Conservation (phyloP, 2,113 vertebrate species). For the Proteles cristata region DNA sequence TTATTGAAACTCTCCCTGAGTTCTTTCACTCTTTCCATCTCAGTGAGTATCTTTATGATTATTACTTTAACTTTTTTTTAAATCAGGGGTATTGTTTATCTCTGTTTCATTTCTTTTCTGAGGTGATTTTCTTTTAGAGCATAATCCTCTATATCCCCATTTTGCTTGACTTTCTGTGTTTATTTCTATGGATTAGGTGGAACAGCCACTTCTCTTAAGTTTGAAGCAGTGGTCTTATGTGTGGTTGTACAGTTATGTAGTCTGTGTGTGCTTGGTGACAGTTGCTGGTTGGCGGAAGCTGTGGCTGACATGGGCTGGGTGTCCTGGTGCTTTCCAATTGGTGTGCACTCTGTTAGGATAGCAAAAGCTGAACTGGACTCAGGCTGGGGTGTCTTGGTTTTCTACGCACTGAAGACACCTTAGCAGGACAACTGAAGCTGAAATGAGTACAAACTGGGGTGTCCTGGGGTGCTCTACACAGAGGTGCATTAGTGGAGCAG, state of each 20-base stretch:
- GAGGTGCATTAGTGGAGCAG: neutral
- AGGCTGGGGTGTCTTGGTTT: neutral
- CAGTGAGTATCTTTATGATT: too few relatives aligned
- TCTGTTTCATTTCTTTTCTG: neutral
- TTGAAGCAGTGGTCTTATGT: neutral
- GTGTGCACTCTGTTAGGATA: neutral
- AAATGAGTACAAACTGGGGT: neutral
- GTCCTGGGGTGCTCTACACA: neutral
- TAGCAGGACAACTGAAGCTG: neutral
- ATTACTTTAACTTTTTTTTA: too few relatives aligned
- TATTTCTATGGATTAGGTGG: neutral
- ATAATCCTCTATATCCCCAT: neutral
- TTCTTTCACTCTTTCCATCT: neutral
- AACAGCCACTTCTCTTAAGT: neutral
- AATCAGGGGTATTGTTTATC: too few relatives aligned
- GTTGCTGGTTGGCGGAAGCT: neutral
- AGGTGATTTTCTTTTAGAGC: neutral
- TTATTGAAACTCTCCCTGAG: neutral
- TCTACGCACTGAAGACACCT: too few relatives aligned
- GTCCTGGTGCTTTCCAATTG: neutral
- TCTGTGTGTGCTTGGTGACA: neutral
- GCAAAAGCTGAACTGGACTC: neutral
- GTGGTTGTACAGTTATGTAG: neutral
- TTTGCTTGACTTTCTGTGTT: neutral
- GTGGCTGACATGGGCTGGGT: neutral